Percentiles rank a stretch among this genome's conserved stretches.
These are phyloP conservation scores for Meganola albula DNA, from an alignment of 2,888 invertebrate genomes.

Conservation along the genomic window DNA sequence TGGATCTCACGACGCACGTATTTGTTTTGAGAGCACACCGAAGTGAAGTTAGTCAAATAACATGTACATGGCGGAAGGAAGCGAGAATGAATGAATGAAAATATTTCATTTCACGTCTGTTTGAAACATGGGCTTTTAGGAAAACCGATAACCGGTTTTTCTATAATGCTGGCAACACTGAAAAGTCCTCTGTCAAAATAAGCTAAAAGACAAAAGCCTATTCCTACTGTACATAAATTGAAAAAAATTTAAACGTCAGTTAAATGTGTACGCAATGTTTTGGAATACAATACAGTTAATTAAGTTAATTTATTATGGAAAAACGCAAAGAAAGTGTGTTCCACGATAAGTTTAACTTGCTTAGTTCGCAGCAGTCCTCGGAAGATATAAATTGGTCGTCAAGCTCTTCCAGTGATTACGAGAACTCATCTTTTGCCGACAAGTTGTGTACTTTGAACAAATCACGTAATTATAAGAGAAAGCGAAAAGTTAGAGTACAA, in stretches of 20 bases:
- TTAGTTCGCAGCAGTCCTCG: slow-evolving; percentile 54
- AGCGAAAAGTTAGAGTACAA: slow-evolving; percentile 43
- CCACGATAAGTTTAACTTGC: slow-evolving; percentile 44
- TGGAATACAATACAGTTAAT: not conserved
- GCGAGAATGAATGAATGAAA: no score
- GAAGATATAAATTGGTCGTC: slow-evolving; percentile 61
- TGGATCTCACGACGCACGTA: slow-evolving; percentile 48
- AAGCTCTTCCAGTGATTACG: slow-evolving; percentile 59
- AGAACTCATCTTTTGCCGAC: slow-evolving; percentile 29
- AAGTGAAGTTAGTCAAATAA: slow-evolving; percentile 57
- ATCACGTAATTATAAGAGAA: slow-evolving; percentile 40
- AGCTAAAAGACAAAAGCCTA: no score
- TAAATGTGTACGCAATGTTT: not conserved
- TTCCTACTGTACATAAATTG: not conserved
- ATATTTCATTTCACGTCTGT: no score
- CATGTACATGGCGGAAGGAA: slow-evolving; percentile 21
- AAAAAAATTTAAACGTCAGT: not conserved
- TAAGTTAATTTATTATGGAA: slow-evolving; percentile 31
- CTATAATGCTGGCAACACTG: not conserved
- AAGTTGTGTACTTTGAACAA: slow-evolving; percentile 24
- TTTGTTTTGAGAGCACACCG: slow-evolving; percentile 69
- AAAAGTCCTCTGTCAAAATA: no score
- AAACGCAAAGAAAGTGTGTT: slow-evolving; percentile 48
- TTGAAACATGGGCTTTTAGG: not conserved
- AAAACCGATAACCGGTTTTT: not conserved